These are phyloP conservation scores for Calameuta filiformis DNA, from an alignment of 2,888 invertebrate genomes.

Conservation along the genomic window DNA sequence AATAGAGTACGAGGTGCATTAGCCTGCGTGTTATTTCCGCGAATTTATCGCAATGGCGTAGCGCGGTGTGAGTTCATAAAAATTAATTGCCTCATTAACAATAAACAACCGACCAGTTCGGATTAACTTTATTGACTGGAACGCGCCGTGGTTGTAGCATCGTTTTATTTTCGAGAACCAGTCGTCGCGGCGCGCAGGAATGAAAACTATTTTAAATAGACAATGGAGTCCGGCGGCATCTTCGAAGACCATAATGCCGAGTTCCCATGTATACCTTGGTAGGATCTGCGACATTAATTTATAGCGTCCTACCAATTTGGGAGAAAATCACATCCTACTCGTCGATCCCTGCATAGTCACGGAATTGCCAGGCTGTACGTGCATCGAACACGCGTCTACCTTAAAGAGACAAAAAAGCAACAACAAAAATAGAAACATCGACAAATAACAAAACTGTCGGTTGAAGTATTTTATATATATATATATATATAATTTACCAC, in stretches of 20 bases:
- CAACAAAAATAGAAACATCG: neutral
- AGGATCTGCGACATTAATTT: conserved; percentile 14
- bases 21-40: neutral
- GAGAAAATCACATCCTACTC: conserved; percentile 4
- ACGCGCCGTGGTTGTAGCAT: conserved; percentile 11
- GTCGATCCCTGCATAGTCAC: conserved; percentile 8
- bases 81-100: conserved; percentile 19
- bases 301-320: conserved; percentile 18
- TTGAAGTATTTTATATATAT: neutral
- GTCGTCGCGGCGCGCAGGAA: conserved; percentile 13
- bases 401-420: neutral
- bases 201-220: conserved; percentile 23
- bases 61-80: conserved; percentile 3
- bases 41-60: neutral
- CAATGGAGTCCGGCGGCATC: conserved; percentile 21
- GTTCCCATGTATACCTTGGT: conserved; percentile 6
- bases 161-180: conserved; percentile 8
- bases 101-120: conserved; percentile 9
- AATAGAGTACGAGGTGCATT: neutral
- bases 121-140: conserved; percentile 22
- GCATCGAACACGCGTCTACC: neutral
- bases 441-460: neutral
- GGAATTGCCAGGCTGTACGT: neutral
- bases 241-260: conserved; percentile 16
- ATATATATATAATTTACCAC: neutral